Conservation (phyloP, 2,113 vertebrate species). For the Chelonoidis abingdonii region DNA sequence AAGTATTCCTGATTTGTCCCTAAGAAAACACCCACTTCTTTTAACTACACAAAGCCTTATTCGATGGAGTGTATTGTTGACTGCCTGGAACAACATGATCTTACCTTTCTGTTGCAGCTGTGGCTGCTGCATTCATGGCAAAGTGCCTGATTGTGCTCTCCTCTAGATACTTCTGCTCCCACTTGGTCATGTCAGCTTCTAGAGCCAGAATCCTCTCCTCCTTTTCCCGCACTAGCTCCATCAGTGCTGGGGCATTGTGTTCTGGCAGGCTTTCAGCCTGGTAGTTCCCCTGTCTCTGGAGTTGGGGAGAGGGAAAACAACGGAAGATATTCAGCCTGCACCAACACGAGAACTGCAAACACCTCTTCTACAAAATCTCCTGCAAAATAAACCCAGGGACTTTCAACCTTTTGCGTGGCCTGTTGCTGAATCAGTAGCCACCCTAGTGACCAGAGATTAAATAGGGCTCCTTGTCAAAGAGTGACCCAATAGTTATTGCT, state of each 20-base stretch:
- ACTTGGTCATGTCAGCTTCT: conserved; percentile 90
- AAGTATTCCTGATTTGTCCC: neutral
- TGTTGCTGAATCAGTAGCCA: neutral
- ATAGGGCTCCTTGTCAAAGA: neutral
- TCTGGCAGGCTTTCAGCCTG: conserved; percentile 71
- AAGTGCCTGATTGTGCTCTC: conserved; percentile 90
- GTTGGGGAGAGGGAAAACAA: conserved; percentile 8
- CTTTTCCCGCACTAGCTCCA: conserved; percentile 89
- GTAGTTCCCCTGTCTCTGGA: conserved; percentile 82
- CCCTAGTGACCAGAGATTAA: neutral
- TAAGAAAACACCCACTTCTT: neutral
- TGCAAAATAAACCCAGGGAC: neutral
- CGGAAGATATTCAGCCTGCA: neutral
- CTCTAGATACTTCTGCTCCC: conserved; percentile 92
- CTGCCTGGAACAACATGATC: neutral
- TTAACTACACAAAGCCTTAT: neutral
- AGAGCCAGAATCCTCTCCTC: conserved; percentile 88
- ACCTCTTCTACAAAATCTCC: neutral
- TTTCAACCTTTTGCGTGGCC: neutral
- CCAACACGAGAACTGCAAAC: accelerated
- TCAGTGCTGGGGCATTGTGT: conserved; percentile 81
- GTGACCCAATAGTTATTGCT: too few species aligned
- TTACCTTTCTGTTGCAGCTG: conserved; percentile 82
- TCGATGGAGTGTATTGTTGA: neutral
- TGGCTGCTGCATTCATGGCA: conserved; percentile 84